Conservation (phyloP, 2,888 invertebrate genomes). For the Hypercompe scribonia region DNA sequence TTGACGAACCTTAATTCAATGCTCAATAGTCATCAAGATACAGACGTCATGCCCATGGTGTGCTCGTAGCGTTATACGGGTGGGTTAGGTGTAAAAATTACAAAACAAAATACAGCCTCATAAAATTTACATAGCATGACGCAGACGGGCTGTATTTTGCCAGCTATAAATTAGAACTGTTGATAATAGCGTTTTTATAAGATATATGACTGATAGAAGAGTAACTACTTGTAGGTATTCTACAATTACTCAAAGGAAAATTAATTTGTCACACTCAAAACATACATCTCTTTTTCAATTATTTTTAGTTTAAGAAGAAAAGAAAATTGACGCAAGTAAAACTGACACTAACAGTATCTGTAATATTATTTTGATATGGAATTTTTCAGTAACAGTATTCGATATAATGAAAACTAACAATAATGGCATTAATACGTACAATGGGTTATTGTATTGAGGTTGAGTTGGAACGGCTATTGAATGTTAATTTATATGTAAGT, state of each 20-base stretch:
- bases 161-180: slow-evolving; percentile 44
- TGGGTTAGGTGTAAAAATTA: slow-evolving; percentile 60
- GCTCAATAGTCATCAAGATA: background rate
- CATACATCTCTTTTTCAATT: no score
- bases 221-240: background rate
- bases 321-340: background rate
- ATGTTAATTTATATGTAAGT: no score
- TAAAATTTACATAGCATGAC: slow-evolving; percentile 67
- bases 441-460: no score
- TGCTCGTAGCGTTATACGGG: slow-evolving; percentile 18
- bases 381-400: background rate
- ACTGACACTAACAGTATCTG: no score
- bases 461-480: no score
- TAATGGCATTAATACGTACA: no score
- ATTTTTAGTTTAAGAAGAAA: background rate
- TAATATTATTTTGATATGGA: background rate
- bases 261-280: no score
- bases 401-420: background rate
- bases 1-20: background rate
- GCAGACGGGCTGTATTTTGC: slow-evolving; percentile 48
- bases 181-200: slow-evolving; percentile 24
- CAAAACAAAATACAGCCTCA: slow-evolving; percentile 58
- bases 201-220: background rate
- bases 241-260: background rate
- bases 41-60: background rate